Conservation (phyloP, 2,797 vertebrate species). For the Helostoma temminkii region DNA sequence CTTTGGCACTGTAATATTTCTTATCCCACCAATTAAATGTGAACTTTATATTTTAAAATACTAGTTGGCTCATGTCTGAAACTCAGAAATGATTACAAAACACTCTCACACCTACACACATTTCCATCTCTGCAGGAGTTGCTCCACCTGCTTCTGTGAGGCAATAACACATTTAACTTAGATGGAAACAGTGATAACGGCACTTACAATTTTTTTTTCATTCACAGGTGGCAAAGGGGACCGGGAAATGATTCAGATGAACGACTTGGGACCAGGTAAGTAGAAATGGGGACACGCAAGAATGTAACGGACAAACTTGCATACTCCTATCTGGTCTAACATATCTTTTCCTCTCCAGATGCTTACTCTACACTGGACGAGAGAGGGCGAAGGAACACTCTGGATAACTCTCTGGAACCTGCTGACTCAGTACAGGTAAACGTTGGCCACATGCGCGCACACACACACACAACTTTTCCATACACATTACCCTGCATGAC, state of each 20-base stretch:
- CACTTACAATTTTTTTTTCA: constrained; percentile 29
- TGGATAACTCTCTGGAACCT: constrained; percentile 90
- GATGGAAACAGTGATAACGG: background rate
- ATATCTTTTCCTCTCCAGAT: constrained; percentile 63
- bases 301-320: background rate
- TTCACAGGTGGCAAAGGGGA: constrained; percentile 88
- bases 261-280: constrained; percentile 93
- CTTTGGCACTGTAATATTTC: background rate
- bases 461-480: constrained; percentile 21
- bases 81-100: constrained; percentile 13
- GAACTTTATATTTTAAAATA: background rate
- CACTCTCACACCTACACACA: constrained; percentile 2
- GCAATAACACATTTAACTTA: background rate
- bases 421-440: constrained; percentile 91
- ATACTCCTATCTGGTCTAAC: background rate
- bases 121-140: constrained; percentile 9
- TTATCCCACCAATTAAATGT: background rate
- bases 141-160: background rate
- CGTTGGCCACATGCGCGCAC: constrained; percentile 59
- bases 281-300: constrained; percentile 1
- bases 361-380: constrained; percentile 93
- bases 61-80: constrained; percentile 11
- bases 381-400: constrained; percentile 91
- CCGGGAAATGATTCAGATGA: constrained; percentile 94
- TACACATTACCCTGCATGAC: constrained; percentile 50